Evolutionary conservation across 1,140 invertebrate genomes (phyloP), one percentile per base, ranked within the genome.

Genomic region (Oreohelix idahoensis): DNA sequence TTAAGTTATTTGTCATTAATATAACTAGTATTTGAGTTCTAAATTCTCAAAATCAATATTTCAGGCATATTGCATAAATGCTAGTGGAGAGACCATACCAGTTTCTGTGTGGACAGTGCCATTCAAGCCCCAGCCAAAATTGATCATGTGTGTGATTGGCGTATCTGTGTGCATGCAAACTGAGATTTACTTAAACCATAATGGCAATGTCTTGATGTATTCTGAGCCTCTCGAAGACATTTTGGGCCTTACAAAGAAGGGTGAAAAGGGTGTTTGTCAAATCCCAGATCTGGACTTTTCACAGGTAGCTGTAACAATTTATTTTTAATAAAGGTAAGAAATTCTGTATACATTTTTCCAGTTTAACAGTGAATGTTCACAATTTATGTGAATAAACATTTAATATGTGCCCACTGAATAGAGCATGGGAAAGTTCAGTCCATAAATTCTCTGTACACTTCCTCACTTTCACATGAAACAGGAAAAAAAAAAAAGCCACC

Each of bases 81-180:
- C n/a, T 35, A 81, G 29, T 29, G 79, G 79, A 17, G 39, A 42
- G 10, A 38, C 63, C 4, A 49, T 45, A 32, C 79, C 66, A 15
- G 79, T 81, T 0, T 70, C 66, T 5, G 39, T 81, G 0, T 81
- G 79, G 79, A 81, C 69, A 35, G 39, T 81, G 1, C 79, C 79
- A 70, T 32, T 45, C 69, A 45, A 17, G 15, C n/a, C 39, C 15
- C 63, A 81, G 26, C 63, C 69, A 13, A 39, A 81, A 20, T 29
- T 81, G 42, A 71, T 66, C 20, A 20, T 81, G 39, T 81, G 79
- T 81, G 79, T 81, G 15, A 51, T 81, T 45, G 79, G 32, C 4
- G 53, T n/a, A 17, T 38, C n/a, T 5, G 38, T 42, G 32, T 5
- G 1, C 29, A 23, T 66, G 20, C 15, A 51, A 5, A 23, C 58